phyloP scores from a whole-genome alignment of 2,113 vertebrate species.

The Clinocottus analis region DNA sequence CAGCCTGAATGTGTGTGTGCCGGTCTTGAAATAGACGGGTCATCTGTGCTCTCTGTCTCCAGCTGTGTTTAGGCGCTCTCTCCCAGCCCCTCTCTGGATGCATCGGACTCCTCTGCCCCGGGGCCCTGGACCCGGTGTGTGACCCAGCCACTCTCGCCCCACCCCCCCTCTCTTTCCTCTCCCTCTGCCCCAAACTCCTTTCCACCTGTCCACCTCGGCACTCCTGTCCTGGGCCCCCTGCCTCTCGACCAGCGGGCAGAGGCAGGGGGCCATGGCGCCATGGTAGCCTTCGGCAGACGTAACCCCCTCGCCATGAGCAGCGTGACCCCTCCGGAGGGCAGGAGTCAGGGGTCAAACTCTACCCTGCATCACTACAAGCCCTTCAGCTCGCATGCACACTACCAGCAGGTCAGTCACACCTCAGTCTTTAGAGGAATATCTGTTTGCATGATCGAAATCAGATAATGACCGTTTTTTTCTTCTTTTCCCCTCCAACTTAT shows the following conservation, averaged over 20 bases:
- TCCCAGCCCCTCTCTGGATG: constrained; percentile 82
- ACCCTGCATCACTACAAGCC: constrained; percentile 93
- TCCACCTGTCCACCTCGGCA: constrained; percentile 47
- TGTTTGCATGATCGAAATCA: neutral
- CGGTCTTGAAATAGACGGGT: constrained; percentile 10
- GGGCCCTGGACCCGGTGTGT: constrained; percentile 81
- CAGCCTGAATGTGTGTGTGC: constrained; percentile 1
- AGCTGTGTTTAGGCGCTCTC: constrained; percentile 78
- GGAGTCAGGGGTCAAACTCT: constrained; percentile 80
- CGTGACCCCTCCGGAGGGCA: constrained; percentile 86
- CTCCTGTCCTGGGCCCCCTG: constrained; percentile 74
- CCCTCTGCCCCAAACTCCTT: constrained; percentile 7
- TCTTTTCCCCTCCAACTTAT: neutral
- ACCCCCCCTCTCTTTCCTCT: constrained; percentile 39
- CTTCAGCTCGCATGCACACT: constrained; percentile 95
- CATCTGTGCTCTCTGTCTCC: constrained; percentile 37
- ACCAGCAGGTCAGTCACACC: constrained; percentile 86
- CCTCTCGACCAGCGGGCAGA: constrained; percentile 76
- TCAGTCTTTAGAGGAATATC: neutral
- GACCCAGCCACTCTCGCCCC: constrained; percentile 56
- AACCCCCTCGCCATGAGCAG: constrained; percentile 87
- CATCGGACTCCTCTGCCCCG: constrained; percentile 78
- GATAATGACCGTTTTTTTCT: neutral
- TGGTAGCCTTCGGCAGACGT: constrained; percentile 93
- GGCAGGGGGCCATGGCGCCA: constrained; percentile 91